Percentiles rank a stretch among this genome's conserved stretches.
These are phyloP conservation scores for Actinopyga echinites DNA, from an alignment of 53 echinoderm and acorn worm genomes.

Conservation along the genomic window DNA sequence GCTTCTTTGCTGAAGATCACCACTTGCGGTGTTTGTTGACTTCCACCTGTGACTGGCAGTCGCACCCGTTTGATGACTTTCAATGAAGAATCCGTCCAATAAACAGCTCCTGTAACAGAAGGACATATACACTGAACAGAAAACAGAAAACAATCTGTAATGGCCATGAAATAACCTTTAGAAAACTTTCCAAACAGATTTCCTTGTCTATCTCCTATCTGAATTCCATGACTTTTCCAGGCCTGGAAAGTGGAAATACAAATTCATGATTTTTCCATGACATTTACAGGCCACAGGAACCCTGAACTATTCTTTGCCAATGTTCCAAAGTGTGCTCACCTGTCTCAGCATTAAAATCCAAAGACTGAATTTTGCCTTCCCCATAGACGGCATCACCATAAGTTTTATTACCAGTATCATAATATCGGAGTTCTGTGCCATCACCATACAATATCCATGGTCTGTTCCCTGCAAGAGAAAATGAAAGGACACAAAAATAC, in stretches of 20 bases:
- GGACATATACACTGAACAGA: too few species aligned
- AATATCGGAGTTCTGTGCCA: slow-evolving; percentile 71
- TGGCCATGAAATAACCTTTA: too few species aligned
- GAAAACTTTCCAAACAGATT: too few species aligned
- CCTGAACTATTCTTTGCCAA: too few species aligned
- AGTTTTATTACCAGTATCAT: slow-evolving; percentile 17
- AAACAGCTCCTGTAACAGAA: slow-evolving; percentile 41
- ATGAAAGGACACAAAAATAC: not conserved
- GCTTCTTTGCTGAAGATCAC: slow-evolving; percentile 14
- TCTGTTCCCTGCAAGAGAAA: slow-evolving; percentile 42
- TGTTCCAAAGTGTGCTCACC: slow-evolving; percentile 13
- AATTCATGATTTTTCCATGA: too few species aligned
- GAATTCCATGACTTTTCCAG: too few species aligned
- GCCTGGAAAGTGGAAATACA: too few species aligned
- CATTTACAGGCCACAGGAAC: too few species aligned
- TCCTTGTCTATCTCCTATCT: too few species aligned
- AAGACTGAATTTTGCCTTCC: slow-evolving; percentile 58
- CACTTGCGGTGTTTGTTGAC: not conserved
- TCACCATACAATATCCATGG: slow-evolving; percentile 61
- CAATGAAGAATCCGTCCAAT: slow-evolving; percentile 75
- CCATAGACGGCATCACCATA: slow-evolving; percentile 45
- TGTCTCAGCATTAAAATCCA: slow-evolving; percentile 58
- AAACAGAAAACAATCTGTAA: too few species aligned
- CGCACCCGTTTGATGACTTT: slow-evolving; percentile 54
- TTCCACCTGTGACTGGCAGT: slow-evolving; percentile 5